Conservation (phyloP, 2,888 invertebrate species). For the Polydesmus complanatus region DNA sequence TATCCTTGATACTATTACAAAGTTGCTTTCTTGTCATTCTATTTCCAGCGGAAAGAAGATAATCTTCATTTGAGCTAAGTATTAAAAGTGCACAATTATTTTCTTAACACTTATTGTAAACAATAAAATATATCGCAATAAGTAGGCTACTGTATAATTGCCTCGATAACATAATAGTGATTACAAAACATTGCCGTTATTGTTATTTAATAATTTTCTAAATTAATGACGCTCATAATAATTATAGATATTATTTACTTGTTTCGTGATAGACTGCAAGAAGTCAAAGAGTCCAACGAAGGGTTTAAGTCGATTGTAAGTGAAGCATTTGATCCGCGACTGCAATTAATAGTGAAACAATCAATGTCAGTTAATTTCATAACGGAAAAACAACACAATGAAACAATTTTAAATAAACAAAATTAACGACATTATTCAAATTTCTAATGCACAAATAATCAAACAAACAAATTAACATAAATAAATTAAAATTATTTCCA, state of each 20-base stretch:
- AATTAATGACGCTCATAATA: too few relatives aligned
- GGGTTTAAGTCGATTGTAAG: conserved; percentile 64
- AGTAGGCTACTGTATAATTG: too few relatives aligned
- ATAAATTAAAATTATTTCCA: too few relatives aligned
- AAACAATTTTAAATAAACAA: too few relatives aligned
- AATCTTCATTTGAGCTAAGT: conserved; percentile 41
- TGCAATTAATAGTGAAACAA: conserved; percentile 40
- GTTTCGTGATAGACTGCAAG: conserved; percentile 16
- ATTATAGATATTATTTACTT: conserved; percentile 11
- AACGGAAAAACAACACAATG: background rate
- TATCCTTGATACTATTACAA: conserved; percentile 37
- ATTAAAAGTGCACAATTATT: conserved; percentile 2
- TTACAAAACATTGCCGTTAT: too few relatives aligned
- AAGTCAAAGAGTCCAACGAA: conserved; percentile 38
- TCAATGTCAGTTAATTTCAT: background rate
- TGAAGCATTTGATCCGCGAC: conserved; percentile 81
- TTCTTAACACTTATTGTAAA: background rate
- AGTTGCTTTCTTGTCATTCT: conserved; percentile 41
- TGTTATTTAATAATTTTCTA: too few relatives aligned
- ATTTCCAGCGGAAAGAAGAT: conserved; percentile 42
- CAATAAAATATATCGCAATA: background rate
- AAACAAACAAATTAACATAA: too few relatives aligned
- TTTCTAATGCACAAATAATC: too few relatives aligned
- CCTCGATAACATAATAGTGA: background rate
- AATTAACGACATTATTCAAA: too few relatives aligned